A percentile compares a stretch with the other conserved stretches of the same genome.
These are phyloP conservation scores for Tiliacea citrago DNA, from an alignment of 2,888 invertebrate species.

Conservation along the genomic window DNA sequence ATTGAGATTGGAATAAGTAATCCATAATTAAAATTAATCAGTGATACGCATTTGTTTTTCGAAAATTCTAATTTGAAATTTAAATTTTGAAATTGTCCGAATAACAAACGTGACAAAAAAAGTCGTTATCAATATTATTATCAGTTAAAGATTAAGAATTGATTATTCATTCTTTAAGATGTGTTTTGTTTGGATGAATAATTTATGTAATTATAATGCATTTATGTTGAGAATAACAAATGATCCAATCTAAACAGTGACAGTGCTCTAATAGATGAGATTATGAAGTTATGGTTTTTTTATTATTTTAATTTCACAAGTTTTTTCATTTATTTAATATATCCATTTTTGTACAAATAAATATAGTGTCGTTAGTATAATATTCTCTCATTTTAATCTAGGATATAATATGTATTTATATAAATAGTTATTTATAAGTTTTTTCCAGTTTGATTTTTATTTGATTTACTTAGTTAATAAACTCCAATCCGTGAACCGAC, in stretches of 20 bases:
- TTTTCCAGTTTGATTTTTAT: conserved; percentile 16
- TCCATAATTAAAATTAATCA: not conserved
- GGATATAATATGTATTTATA: conserved; percentile 10
- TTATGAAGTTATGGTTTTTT: conserved; percentile 18
- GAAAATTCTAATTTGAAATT: conserved; percentile 35
- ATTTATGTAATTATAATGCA: conserved; percentile 25
- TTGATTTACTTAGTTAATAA: conserved; percentile 11
- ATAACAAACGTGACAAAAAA: conserved; percentile 20
- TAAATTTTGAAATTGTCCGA: conserved; percentile 11
- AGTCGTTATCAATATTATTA: conserved; percentile 13
- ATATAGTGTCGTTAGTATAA: not conserved
- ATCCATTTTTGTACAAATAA: conserved; percentile 10
- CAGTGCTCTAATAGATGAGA: conserved; percentile 14
- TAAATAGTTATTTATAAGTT: conserved; percentile 13
- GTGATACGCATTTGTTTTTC: conserved; percentile 9
- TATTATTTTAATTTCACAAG: conserved; percentile 8
- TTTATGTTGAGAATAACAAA: conserved; percentile 21
- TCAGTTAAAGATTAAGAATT: conserved; percentile 9
- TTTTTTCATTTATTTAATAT: not conserved
- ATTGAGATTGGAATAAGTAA: conserved; percentile 25
- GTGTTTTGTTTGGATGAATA: conserved; percentile 29
- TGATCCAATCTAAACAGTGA: conserved; percentile 45
- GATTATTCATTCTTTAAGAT: conserved; percentile 25
- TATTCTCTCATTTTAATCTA: not conserved
- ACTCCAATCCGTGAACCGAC: not conserved